Evolutionary conservation across 2,797 vertebrate species (phyloP), one percentile per base, ranked within the genome.

Genomic region (Tapera naevia): DNA sequence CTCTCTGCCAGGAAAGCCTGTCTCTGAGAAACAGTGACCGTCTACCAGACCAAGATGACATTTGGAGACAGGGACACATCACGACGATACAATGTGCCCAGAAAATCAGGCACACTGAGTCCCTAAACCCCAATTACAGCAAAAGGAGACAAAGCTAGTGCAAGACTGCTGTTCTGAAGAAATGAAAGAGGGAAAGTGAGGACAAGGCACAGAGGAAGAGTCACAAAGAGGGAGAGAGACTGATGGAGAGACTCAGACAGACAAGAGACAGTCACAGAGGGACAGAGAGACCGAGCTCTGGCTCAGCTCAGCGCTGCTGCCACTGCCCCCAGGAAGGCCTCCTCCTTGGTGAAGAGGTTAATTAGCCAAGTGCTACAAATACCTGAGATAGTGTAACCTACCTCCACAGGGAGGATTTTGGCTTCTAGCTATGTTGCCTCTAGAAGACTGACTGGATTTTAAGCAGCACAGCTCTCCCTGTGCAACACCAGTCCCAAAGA

Each of bases 21-120:
- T 9, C 53, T 57, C 27, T 64, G 70, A 65, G 73, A 24, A 79
- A 33, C 7, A 30, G 27, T 1, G 78, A 37, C 13, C 10, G 32
- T 8, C 60, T 54, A 23, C 21, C 56, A 46, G 64, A 48, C 1
- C 56, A 73, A 66, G 35, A n/a, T 0, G 0, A 43, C 0, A 1
- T 51, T 9, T 56, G 48, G 39, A 54, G 69, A 33, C 10, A 23
- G 82, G 8, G 32, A 30, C 79, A 70, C 33, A 33, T 12, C 19
- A 4, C 0, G 1, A 12, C 16, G 58, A 60, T 3, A 17, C 8
- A 57, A 61, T 9, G 5, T 35, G 17, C n/a, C 19, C 22, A 39
- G 39, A 28, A 73, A 88, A 53, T 39, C 65, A 48, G 51, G 22
- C 30, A 76, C n/a, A 28, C 9, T 1, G 2, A 58, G 32, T 18